These are phyloP conservation scores for Bombus impatiens DNA, from an alignment of 1,140 invertebrate species.

Conservation along the genomic window DNA sequence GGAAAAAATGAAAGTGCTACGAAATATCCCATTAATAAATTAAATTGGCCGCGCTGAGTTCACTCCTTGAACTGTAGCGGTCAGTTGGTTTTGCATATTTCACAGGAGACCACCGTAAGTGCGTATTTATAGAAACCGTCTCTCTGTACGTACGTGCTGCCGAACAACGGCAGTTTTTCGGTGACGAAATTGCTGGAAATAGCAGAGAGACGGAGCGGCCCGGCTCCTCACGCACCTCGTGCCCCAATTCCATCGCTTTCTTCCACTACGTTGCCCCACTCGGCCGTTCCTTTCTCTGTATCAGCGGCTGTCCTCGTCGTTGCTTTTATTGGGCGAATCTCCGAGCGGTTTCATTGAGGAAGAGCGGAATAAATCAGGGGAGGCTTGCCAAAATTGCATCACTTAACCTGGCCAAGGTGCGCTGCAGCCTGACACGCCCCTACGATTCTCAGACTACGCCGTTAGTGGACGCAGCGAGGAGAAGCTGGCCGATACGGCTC, in stretches of 20 bases:
- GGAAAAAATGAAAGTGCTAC: not conserved
- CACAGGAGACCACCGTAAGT: conserved; percentile 63
- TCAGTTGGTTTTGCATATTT: conserved; percentile 34
- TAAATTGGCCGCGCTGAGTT: conserved; percentile 40
- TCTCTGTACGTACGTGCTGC: not conserved
- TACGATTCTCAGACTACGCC: no score
- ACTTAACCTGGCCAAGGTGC: no score
- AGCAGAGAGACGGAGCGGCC: conserved; percentile 11
- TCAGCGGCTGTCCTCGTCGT: no score
- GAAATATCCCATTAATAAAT: conserved; percentile 42
- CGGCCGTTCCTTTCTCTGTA: no score
- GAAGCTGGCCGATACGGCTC: no score
- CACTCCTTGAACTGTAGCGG: conserved; percentile 32
- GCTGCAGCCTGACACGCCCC: no score
- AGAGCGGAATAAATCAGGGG: no score
- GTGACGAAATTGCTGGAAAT: conserved; percentile 69
- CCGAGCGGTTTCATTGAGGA: no score
- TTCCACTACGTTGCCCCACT: not conserved
- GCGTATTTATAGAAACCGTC: conserved; percentile 63
- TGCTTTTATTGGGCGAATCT: no score
- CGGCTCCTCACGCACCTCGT: not conserved
- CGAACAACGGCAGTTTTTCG: conserved; percentile 63
- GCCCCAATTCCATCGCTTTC: not conserved
- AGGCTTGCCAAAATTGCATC: no score
- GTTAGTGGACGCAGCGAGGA: no score